Conservation (phyloP, 2,888 invertebrate species). For the Petrophora chlorosata region DNA sequence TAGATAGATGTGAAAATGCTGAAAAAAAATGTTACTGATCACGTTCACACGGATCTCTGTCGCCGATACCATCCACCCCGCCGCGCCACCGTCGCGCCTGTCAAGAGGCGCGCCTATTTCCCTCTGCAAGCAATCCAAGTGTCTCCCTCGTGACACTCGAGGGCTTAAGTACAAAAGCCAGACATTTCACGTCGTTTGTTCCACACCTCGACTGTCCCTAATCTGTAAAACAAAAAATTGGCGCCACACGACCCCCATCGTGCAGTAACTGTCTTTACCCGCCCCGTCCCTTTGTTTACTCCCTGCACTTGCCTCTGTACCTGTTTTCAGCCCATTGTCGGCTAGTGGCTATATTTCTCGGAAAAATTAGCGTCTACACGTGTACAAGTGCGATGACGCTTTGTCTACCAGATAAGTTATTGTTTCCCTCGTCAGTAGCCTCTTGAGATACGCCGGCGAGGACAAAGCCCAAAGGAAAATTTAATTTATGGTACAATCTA, state of each 20-base stretch:
- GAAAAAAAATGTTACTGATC: background rate
- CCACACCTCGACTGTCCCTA: slow-evolving; percentile 66
- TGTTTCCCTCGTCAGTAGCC: slow-evolving; percentile 49
- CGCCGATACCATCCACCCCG: slow-evolving; percentile 17
- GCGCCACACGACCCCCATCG: slow-evolving; percentile 70
- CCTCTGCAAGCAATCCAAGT: slow-evolving; percentile 43
- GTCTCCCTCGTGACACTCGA: slow-evolving; percentile 49
- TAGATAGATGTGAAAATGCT: too few relatives aligned
- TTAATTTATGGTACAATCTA: slow-evolving; percentile 38
- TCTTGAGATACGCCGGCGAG: slow-evolving; percentile 44
- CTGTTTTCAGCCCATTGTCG: slow-evolving; percentile 59
- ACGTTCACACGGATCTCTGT: slow-evolving; percentile 29
- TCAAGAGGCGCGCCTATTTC: slow-evolving; percentile 38
- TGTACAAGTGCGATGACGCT: slow-evolving; percentile 43
- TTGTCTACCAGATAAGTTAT: slow-evolving; percentile 47
- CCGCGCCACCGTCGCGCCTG: too few relatives aligned
- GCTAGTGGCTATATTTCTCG: slow-evolving; percentile 44
- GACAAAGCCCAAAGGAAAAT: slow-evolving; percentile 26
- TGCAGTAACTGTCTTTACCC: slow-evolving; percentile 60
- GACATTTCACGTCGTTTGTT: slow-evolving; percentile 77
- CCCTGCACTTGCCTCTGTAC: slow-evolving; percentile 65
- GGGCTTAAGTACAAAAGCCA: slow-evolving; percentile 71
- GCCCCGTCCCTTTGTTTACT: slow-evolving; percentile 58
- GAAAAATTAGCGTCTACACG: slow-evolving; percentile 64
- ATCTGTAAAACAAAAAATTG: slow-evolving; percentile 72